Percentiles rank a stretch among this genome's conserved stretches.
Conservation (phyloP, 92 coral and sea anemone genomes). For the Heliopora coerulea region DNA sequence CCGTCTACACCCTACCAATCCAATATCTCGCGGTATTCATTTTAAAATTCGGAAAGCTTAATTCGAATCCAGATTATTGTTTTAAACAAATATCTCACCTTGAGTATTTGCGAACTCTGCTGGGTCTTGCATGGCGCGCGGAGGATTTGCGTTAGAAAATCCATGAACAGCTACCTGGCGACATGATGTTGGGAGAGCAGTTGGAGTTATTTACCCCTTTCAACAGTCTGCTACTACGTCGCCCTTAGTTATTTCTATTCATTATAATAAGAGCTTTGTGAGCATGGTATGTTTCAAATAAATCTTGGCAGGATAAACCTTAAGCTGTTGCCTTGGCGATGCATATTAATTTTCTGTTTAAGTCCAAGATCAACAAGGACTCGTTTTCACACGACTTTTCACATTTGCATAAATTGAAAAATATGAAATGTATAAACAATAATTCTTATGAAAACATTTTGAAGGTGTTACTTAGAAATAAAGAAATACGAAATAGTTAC, state of each 20-base stretch:
- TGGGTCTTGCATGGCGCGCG: neutral
- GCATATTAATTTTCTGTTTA: neutral
- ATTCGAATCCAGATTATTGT: neutral
- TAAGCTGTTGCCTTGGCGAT: constrained; percentile 28
- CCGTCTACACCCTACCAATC: neutral
- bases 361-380: no score
- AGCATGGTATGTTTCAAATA: neutral
- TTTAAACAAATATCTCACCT: neutral
- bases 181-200: neutral
- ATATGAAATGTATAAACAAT: no score
- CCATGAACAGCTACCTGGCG: neutral
- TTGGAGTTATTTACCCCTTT: neutral
- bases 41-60: neutral
- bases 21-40: neutral
- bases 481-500: no score
- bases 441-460: no score
- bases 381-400: neutral
- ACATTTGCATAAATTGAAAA: neutral
- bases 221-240: no score
- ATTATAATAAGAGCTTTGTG: no score
- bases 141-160: neutral
- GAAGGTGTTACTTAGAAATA: no score
- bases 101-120: neutral
- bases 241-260: no score
- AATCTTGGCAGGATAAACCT: neutral